Percentiles rank a stretch among this genome's conserved stretches.
Evolutionary conservation across 2,797 vertebrate genomes (phyloP).

Genomic region (Cygnus olor): DNA sequence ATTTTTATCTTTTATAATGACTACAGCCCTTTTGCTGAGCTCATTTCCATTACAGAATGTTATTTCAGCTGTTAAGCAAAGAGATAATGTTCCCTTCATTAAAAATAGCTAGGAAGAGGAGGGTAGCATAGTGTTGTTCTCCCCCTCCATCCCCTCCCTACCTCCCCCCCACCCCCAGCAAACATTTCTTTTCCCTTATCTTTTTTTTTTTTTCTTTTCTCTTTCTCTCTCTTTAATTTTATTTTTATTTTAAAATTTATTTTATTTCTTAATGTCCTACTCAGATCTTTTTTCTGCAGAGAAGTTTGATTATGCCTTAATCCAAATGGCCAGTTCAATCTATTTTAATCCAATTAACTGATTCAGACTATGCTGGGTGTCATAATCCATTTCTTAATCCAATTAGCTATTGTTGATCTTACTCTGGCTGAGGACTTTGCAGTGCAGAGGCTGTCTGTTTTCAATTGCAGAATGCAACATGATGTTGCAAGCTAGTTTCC

Average conservation of each 20-base stretch:
- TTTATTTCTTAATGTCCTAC: background rate
- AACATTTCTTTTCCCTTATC: conserved; percentile 62
- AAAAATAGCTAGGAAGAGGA: conserved; percentile 19
- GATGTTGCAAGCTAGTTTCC: background rate
- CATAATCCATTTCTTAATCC: conserved; percentile 75
- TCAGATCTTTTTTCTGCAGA: conserved; percentile 58
- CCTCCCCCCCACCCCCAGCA: background rate
- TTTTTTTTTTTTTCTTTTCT: background rate
- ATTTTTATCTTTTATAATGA: conserved; percentile 61
- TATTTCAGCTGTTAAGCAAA: conserved; percentile 65
- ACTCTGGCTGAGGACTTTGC: conserved; percentile 10
- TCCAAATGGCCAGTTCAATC: conserved; percentile 70
- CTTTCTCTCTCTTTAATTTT: no score
- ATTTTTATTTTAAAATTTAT: no score
- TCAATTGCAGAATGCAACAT: background rate
- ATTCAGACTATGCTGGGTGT: conserved; percentile 65
- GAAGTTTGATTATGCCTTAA: conserved; percentile 71
- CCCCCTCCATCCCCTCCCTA: background rate
- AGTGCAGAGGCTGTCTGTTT: background rate
- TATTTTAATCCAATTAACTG: conserved; percentile 76
- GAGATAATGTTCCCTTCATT: conserved; percentile 61
- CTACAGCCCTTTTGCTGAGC: conserved; percentile 48
- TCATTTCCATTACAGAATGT: conserved; percentile 65
- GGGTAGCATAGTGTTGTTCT: background rate
- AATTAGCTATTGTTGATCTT: conserved; percentile 64